Evolutionary conservation across 2,888 invertebrate genomes (phyloP).

Genomic region (Pediacus dermestoides): DNA sequence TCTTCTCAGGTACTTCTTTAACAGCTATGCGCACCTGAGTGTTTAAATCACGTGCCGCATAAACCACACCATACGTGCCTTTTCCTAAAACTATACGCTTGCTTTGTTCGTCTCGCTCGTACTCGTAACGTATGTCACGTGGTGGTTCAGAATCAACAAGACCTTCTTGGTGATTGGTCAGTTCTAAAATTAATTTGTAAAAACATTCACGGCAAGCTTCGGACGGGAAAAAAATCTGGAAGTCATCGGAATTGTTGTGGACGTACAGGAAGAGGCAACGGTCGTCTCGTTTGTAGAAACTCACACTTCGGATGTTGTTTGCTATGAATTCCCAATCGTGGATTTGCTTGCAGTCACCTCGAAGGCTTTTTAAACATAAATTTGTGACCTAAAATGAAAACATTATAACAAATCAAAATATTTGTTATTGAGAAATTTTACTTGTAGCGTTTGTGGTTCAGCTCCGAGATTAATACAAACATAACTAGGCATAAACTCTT

Average conservation of each 20-base stretch:
- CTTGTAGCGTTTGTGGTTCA: slow-evolving; percentile 87
- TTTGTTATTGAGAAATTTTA: too few relatives aligned
- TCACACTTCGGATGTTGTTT: slow-evolving; percentile 83
- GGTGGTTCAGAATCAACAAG: slow-evolving; percentile 42
- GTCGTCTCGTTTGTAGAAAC: slow-evolving; percentile 93
- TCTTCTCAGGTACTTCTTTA: slow-evolving; percentile 96
- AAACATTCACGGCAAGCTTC: slow-evolving; percentile 75
- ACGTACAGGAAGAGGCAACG: slow-evolving; percentile 95
- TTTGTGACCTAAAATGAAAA: slow-evolving; percentile 53
- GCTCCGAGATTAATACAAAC: slow-evolving; percentile 93
- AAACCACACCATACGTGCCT: slow-evolving; percentile 95
- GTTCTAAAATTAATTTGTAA: slow-evolving; percentile 78
- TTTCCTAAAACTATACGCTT: slow-evolving; percentile 84
- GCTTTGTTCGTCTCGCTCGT: slow-evolving; percentile 88
- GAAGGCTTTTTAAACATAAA: slow-evolving; percentile 74
- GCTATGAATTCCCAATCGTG: slow-evolving; percentile 94
- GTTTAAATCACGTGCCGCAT: slow-evolving; percentile 87
- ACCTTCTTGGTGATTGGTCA: slow-evolving; percentile 84
- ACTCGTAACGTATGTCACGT: slow-evolving; percentile 71
- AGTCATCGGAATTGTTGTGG: slow-evolving; percentile 96
- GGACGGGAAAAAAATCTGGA: slow-evolving; percentile 97
- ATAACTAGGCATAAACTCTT: slow-evolving; percentile 92
- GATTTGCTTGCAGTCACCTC: slow-evolving; percentile 75
- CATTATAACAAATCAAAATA: neutral
- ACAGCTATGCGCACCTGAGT: slow-evolving; percentile 92